Evolutionary conservation across 35 echinoderm and acorn worm species (phyloP), one percentile per base, ranked within the genome.

Genomic region (Heliocidaris tuberculata): DNA sequence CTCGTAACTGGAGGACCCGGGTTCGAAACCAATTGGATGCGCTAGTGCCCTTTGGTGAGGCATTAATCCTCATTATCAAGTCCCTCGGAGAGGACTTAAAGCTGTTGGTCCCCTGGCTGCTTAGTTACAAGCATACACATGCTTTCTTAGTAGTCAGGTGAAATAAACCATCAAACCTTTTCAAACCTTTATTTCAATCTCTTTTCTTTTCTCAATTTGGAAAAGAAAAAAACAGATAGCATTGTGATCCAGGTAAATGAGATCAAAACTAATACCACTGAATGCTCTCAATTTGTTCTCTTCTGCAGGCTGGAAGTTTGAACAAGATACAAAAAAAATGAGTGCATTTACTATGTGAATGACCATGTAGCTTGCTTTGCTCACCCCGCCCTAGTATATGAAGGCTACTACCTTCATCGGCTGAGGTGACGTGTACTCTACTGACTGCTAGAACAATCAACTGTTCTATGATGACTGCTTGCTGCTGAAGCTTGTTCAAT

Each of bases 401-500:
- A 13, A 48, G 47, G 9, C 48, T 93, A 90, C 95, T 96, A 99
- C 98, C 95, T 86, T 97, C 98, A 91, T 97, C 98, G 19, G 98
- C 95, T 31, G 90, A 90, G 42, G 60, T 88, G n/a, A 97, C 78
- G 48, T 97, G 93, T 2, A 92, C 50, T 1, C 94, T 94, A 5
- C 91, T 93, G 17, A 96, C 95, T 7, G 94, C 90, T 27, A 99
- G 90, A 32, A 94, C 88, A 2, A 97, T 94, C 24, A 99, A 93
- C 93, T 99, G 98, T 86, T 96, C 96, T 15, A 99, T 95, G 54
- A 99, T 97, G 9, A 96, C 95, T 24, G 98, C 98, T 92, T 99
- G 98, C 87, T 99, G 97, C 94, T 99, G 96, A 5, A 99, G 94
- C 59, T 99, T 99, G 94, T 99, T 95, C 48, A 99, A 59, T 15